A percentile compares a stretch with the other conserved stretches of the same genome.
Conservation (phyloP, 2,113 vertebrate genomes). For the Entelurus aequoreus region DNA sequence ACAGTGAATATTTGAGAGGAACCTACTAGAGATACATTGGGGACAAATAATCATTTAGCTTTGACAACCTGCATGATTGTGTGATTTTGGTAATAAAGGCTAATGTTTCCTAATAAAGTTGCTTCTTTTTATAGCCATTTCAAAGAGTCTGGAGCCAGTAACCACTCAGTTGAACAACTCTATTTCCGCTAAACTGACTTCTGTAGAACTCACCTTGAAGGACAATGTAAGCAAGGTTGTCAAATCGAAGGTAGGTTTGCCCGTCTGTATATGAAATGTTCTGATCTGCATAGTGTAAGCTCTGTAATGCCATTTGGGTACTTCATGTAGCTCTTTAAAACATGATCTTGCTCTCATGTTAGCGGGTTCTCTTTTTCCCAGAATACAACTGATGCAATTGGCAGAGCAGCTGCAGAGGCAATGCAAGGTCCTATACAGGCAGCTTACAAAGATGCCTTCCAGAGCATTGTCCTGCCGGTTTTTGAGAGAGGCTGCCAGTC, state of each 20-base stretch:
- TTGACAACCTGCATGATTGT: slow-evolving; percentile 13
- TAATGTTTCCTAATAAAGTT: slow-evolving; percentile 15
- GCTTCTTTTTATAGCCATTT: slow-evolving; percentile 53
- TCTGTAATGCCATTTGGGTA: no score
- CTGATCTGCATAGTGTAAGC: not conserved
- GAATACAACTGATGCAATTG: slow-evolving; percentile 89
- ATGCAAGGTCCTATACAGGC: slow-evolving; percentile 91
- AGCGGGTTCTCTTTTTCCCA: slow-evolving; percentile 24
- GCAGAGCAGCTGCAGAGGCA: slow-evolving; percentile 85
- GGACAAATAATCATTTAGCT: not conserved
- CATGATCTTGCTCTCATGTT: not conserved
- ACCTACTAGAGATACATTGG: not conserved
- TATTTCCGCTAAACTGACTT: slow-evolving; percentile 81
- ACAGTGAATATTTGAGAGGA: not conserved
- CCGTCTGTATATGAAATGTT: not conserved
- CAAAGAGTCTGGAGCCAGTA: slow-evolving; percentile 86
- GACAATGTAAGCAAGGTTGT: slow-evolving; percentile 89
- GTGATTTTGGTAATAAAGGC: slow-evolving; percentile 21
- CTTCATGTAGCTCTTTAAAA: not conserved
- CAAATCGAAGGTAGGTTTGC: slow-evolving; percentile 85
- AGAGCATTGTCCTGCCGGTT: slow-evolving; percentile 86
- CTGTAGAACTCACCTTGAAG: slow-evolving; percentile 85
- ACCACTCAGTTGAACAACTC: slow-evolving; percentile 83
- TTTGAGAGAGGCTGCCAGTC: slow-evolving; percentile 97
- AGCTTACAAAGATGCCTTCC: slow-evolving; percentile 90